phyloP scores from a whole-genome alignment of 1,140 invertebrate genomes.

The Augochlora pura region DNA sequence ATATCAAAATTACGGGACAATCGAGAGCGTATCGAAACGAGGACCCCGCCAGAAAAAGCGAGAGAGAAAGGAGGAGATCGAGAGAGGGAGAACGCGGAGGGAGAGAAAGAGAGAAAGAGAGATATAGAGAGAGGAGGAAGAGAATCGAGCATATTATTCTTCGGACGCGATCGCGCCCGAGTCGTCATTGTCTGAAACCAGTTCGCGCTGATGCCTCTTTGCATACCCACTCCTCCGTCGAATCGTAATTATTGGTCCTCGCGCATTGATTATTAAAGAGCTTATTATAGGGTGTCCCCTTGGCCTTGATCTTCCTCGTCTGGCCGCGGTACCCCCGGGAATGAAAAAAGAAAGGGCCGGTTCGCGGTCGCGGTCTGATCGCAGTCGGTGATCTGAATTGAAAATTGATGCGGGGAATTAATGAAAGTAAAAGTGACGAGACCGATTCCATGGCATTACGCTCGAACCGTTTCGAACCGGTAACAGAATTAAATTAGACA shows the following conservation, averaged over 20 bases:
- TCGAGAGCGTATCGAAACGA: conserved; percentile 75
- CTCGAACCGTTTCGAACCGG: background rate
- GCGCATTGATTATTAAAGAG: conserved; percentile 79
- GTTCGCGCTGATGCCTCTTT: conserved; percentile 74
- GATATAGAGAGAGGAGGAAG: conserved; percentile 1
- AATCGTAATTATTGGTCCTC: conserved; percentile 77
- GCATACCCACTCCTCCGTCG: conserved; percentile 74
- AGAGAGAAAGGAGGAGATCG: background rate
- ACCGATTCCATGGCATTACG: background rate
- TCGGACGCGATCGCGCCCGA: conserved; percentile 61
- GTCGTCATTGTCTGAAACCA: conserved; percentile 78
- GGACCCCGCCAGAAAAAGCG: conserved; percentile 14
- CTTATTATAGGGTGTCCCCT: conserved; percentile 69
- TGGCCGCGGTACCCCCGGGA: background rate
- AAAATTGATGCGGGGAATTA: conserved; percentile 42
- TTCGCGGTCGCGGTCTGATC: conserved; percentile 21
- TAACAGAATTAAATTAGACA: background rate
- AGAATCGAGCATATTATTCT: conserved; percentile 54
- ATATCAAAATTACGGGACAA: conserved; percentile 80
- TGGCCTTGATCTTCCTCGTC: conserved; percentile 51
- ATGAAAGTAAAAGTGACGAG: conserved; percentile 12
- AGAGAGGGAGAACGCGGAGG: background rate
- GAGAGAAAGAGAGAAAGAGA: background rate
- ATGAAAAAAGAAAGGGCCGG: conserved; percentile 16
- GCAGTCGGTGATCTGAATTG: conserved; percentile 28